Evolutionary conservation across 2,797 vertebrate species (phyloP).

Genomic region (Pseudochirops cupreus): DNA sequence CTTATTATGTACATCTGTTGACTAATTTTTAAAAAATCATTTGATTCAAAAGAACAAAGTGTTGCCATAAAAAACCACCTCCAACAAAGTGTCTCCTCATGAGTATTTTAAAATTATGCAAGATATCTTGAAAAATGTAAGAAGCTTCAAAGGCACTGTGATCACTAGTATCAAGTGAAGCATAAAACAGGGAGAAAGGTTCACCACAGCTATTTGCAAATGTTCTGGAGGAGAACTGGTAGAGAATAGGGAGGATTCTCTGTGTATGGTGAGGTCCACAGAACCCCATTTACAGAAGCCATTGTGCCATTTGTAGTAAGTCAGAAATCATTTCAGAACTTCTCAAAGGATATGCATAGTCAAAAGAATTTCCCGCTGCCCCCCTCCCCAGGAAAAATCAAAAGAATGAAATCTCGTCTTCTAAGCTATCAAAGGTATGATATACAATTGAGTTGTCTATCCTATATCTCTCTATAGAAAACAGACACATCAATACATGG

Average conservation of each 20-base stretch:
- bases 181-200: neutral
- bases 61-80: neutral
- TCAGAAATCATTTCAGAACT: neutral
- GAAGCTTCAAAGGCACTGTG: neutral
- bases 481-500: neutral
- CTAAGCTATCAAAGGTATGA: neutral
- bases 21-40: neutral
- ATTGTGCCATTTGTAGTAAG: neutral
- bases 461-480: neutral
- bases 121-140: neutral
- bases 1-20: neutral
- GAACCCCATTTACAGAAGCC: neutral
- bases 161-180: neutral
- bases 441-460: neutral
- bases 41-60: slow-evolving; percentile 4
- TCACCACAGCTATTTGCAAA: neutral
- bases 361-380: neutral
- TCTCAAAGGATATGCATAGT: neutral
- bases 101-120: neutral
- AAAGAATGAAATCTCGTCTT: neutral
- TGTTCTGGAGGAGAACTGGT: neutral
- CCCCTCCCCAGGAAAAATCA: neutral
- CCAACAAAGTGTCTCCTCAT: neutral
- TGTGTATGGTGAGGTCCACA: neutral
- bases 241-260: neutral